phyloP scores from a whole-genome alignment of 1,140 invertebrate genomes.

The Sminthurinus signatus region DNA sequence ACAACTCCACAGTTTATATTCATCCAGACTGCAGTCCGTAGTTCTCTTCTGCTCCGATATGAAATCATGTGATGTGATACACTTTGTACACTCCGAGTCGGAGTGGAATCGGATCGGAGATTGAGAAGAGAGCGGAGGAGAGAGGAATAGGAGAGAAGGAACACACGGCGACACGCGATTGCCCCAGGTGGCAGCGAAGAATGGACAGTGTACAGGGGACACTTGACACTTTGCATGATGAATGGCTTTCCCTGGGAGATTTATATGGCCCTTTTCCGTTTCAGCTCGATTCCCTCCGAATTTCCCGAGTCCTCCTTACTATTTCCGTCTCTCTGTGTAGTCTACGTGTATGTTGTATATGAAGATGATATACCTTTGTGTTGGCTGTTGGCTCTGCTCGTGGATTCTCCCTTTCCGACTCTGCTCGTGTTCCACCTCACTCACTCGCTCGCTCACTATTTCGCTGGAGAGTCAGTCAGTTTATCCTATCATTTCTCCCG shows the following conservation, averaged over 20 bases:
- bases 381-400: too few species aligned
- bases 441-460: conserved; percentile 6
- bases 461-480: too few species aligned
- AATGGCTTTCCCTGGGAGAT: conserved; percentile 43
- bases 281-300: conserved; percentile 38
- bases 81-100: too few species aligned
- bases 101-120: conserved; percentile 22
- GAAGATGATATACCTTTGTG: too few species aligned
- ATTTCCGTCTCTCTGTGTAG: too few species aligned
- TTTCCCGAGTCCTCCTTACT: conserved; percentile 24
- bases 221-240: conserved; percentile 43
- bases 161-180: conserved; percentile 38
- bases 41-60: too few species aligned
- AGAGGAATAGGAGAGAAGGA: background rate
- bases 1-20: too few species aligned
- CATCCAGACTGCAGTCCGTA: too few species aligned
- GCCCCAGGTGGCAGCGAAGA: conserved; percentile 42
- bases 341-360: too few species aligned
- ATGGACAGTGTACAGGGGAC: conserved; percentile 37
- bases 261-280: conserved; percentile 41
- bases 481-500: too few species aligned
- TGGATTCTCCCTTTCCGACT: background rate
- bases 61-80: too few species aligned
- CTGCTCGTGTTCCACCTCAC: background rate
- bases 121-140: too few species aligned